Base-by-base conservation (phyloP, 2,888 invertebrate genomes). In the Gibbula magus region DNA sequence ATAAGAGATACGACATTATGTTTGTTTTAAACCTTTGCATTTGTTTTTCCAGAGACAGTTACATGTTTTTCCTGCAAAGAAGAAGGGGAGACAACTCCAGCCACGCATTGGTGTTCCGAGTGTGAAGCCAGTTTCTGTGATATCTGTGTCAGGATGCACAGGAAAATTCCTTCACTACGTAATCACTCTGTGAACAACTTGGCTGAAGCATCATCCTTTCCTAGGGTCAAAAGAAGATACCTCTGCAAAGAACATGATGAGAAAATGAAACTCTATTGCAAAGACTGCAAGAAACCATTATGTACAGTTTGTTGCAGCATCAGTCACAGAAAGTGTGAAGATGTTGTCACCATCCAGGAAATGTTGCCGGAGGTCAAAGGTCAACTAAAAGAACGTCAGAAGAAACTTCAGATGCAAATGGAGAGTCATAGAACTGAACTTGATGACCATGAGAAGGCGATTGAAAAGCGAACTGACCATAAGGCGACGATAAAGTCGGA, bases 301-400 rank as follows among this genome's bases (percentile, higher is more conserved):
- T 61, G 61, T 61, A 61, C 61, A 16, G 61, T 61, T 29, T 61
- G 61, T 29, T 61, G 61, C 61, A 61, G 61, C 25, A 61, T 61
- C 61, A 61, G 29, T 29, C 61, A 61, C 61, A 3, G 61, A 25
- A 61, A 61, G 61, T 61, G 61, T 61, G 61, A 25, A 29, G 29
- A 61, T 61, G 61, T 61, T 29, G 61, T 29, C 25, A 29, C 61
- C 61, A 61, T 61, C 13, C 29, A 61, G 25, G 25, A 7, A 0
- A 61, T 61, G 29, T 29, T 25, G 29, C 29, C 61, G 2, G 29
- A 16, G 13, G 61, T 61, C 5, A 61, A 25, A 61, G 61, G 29
- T 29, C 13, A 16, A 16, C 61, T 61, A 29, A 3, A 29, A 4
- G 18, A 7, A 29, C 16, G 29, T 29, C 25, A 25, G 18, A 61